Evolutionary conservation across 2,797 vertebrate genomes (phyloP).

Genomic region (Aplochiton taeniatus): DNA sequence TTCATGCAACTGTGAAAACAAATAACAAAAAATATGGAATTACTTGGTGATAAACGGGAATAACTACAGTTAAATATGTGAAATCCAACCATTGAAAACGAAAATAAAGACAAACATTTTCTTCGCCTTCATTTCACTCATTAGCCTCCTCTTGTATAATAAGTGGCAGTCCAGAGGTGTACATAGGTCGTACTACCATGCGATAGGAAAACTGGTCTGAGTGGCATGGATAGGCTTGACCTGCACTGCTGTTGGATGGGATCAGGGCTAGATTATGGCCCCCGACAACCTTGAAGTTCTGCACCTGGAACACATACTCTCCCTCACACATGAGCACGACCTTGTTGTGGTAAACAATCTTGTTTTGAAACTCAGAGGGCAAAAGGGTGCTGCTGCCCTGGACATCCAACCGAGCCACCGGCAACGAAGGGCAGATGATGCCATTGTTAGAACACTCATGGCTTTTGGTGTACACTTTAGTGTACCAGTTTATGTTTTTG

Average conservation of each 20-base stretch:
- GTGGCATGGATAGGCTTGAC: conserved; percentile 4
- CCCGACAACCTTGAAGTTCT: conserved; percentile 25
- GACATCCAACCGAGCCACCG: conserved; percentile 7
- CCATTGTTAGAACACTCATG: conserved; percentile 40
- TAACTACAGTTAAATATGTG: neutral
- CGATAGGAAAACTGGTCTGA: too few relatives aligned
- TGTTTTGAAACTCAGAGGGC: neutral
- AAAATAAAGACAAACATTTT: too few relatives aligned
- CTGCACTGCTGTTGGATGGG: conserved; percentile 14
- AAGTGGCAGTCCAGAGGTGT: too few relatives aligned
- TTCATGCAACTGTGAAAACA: neutral
- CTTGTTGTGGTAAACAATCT: conserved; percentile 54
- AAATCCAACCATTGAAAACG: too few relatives aligned
- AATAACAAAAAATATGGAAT: neutral
- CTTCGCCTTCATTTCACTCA: too few relatives aligned
- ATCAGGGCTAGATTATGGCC: conserved; percentile 13
- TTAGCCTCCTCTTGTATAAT: too few relatives aligned
- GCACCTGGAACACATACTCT: conserved; percentile 41
- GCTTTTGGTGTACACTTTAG: conserved; percentile 11
- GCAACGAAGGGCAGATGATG: conserved; percentile 23
- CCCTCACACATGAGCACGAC: conserved; percentile 47
- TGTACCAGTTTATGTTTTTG: conserved; percentile 41
- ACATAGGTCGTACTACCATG: too few relatives aligned
- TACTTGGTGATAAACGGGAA: neutral
- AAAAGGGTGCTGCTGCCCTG: conserved; percentile 20